Evolutionary conservation across 2,797 vertebrate species (phyloP).

Genomic region (Silurus lanzhouensis): DNA sequence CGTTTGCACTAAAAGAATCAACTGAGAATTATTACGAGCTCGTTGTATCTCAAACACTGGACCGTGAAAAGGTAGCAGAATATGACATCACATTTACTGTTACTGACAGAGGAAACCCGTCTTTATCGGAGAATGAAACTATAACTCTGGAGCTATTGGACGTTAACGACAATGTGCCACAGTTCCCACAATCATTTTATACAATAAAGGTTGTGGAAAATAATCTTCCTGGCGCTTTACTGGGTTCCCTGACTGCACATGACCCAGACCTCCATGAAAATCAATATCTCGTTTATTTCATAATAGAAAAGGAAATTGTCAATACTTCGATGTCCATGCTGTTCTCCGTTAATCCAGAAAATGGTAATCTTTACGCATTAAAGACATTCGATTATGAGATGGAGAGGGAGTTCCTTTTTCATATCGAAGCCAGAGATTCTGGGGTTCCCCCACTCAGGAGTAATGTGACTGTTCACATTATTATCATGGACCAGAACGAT

Average conservation of each 20-base stretch:
- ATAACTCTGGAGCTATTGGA: conserved; percentile 66
- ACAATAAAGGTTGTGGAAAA: conserved; percentile 58
- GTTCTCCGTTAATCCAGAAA: conserved; percentile 64
- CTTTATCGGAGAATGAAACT: conserved; percentile 60
- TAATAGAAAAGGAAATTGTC: conserved; percentile 59
- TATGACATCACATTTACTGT: conserved; percentile 64
- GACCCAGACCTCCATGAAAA: conserved; percentile 67
- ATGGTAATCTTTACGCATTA: conserved; percentile 61
- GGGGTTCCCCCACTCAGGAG: conserved; percentile 60
- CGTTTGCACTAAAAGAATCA: conserved; percentile 63
- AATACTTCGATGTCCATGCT: conserved; percentile 59
- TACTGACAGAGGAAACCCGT: conserved; percentile 64
- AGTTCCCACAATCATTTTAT: conserved; percentile 58
- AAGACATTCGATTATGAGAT: conserved; percentile 66
- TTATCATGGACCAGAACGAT: conserved; percentile 62
- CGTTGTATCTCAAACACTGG: conserved; percentile 60
- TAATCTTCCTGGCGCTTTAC: conserved; percentile 55
- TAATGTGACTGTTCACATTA: conserved; percentile 52
- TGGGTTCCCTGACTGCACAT: conserved; percentile 55
- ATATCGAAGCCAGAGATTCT: conserved; percentile 62
- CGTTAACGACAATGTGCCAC: conserved; percentile 71
- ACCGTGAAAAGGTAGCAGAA: conserved; percentile 61
- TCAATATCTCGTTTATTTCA: conserved; percentile 62
- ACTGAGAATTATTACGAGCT: conserved; percentile 70
- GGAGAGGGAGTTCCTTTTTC: conserved; percentile 61